Conservation (phyloP, 2,888 invertebrate species). For the Augochlorella aurata region DNA sequence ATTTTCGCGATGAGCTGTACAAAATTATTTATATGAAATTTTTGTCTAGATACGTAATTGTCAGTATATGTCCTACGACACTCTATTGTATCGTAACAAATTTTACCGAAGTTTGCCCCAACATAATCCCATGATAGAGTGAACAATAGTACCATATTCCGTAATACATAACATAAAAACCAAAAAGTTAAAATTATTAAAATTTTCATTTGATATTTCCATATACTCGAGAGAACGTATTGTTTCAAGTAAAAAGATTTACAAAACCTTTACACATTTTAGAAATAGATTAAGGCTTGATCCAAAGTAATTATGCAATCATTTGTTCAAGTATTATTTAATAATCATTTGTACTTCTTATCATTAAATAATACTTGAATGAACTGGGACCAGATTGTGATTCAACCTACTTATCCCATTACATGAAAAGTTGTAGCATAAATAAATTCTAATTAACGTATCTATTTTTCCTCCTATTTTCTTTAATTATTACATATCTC, state of each 20-base stretch:
- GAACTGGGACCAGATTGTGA: slow-evolving; percentile 3
- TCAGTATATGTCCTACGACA: slow-evolving; percentile 34
- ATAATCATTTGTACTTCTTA: background rate
- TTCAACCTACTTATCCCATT: background rate
- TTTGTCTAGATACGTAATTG: slow-evolving; percentile 10
- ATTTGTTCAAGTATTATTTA: slow-evolving; percentile 32
- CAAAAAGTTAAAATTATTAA: slow-evolving; percentile 6
- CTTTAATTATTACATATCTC: slow-evolving; percentile 18
- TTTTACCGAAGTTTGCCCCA: slow-evolving; percentile 54
- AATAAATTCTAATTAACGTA: slow-evolving; percentile 29
- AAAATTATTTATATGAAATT: slow-evolving; percentile 16
- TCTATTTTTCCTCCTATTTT: slow-evolving; percentile 10
- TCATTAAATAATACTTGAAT: slow-evolving; percentile 38
- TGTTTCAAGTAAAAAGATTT: slow-evolving; percentile 20
- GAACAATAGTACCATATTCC: slow-evolving; percentile 12
- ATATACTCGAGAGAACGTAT: slow-evolving; percentile 31
- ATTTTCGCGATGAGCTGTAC: slow-evolving; percentile 37
- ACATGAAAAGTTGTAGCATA: slow-evolving; percentile 2
- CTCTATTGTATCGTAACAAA: slow-evolving; percentile 52
- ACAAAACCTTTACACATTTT: background rate
- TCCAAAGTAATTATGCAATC: slow-evolving; percentile 19
- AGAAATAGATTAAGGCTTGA: slow-evolving; percentile 40
- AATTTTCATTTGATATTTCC: slow-evolving; percentile 8
- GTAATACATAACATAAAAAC: slow-evolving; percentile 11
- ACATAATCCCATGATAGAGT: slow-evolving; percentile 48